Percentiles rank a stretch among this genome's conserved stretches.
Evolutionary conservation across 1,140 invertebrate species (phyloP).

Genomic region (Ylistrum balloti): DNA sequence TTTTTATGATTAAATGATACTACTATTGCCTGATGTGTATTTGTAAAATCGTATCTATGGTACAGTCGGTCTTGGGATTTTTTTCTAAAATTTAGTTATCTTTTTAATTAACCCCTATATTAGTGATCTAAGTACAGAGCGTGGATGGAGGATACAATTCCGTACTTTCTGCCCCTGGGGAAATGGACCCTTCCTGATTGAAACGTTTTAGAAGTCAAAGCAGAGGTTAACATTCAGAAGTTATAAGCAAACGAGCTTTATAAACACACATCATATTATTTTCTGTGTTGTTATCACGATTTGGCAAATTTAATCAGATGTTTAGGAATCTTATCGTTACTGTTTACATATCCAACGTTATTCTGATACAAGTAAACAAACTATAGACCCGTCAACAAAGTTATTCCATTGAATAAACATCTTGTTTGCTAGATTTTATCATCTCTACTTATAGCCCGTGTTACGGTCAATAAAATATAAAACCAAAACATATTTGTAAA

Average conservation of each 20-base stretch:
- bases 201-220: neutral
- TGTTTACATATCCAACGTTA: neutral
- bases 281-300: neutral
- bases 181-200: neutral
- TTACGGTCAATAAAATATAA: too few relatives aligned
- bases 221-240: neutral
- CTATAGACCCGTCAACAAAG: too few relatives aligned
- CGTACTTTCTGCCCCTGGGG: neutral
- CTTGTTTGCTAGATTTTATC: too few relatives aligned
- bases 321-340: neutral
- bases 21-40: neutral
- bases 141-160: neutral
- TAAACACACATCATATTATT: neutral
- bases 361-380: neutral
- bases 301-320: neutral
- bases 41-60: neutral
- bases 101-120: neutral
- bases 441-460: too few relatives aligned
- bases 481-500: too few relatives aligned
- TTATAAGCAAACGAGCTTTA: neutral
- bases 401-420: too few relatives aligned
- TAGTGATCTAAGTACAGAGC: neutral
- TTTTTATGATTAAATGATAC: neutral
- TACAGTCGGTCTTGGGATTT: neutral
- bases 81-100: neutral